phyloP scores from a whole-genome alignment of 2,113 vertebrate genomes.

The Glaucidium brasilianum region DNA sequence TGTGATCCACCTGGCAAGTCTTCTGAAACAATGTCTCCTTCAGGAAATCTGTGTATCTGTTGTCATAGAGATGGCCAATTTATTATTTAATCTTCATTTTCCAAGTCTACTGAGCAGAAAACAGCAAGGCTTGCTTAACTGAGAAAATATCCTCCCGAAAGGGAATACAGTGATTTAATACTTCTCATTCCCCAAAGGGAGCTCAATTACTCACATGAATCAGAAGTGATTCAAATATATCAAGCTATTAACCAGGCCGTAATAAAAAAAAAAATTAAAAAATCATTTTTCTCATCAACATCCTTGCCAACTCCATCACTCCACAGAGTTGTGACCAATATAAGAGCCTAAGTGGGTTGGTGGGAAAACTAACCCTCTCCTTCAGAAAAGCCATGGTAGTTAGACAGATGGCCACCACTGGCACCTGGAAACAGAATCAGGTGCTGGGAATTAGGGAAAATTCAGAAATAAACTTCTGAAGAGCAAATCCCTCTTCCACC shows the following conservation, averaged over 20 bases:
- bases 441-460: neutral
- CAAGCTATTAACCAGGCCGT: neutral
- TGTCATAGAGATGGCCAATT: neutral
- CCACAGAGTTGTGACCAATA: neutral
- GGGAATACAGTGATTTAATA: neutral
- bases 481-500: neutral
- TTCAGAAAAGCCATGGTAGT: neutral
- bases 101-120: neutral
- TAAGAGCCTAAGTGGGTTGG: neutral
- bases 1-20: conserved; percentile 28
- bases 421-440: neutral
- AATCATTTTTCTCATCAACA: neutral
- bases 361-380: neutral
- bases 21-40: neutral
- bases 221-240: neutral
- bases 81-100: conserved; percentile 19
- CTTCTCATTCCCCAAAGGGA: neutral
- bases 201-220: neutral
- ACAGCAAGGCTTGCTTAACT: neutral
- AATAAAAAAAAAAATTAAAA: neutral
- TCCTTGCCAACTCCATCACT: neutral
- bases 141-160: conserved; percentile 16
- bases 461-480: neutral
- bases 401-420: neutral
- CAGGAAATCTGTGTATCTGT: neutral